A percentile compares a stretch with the other conserved stretches of the same genome.
Evolutionary conservation across 2,113 vertebrate genomes (phyloP).

Genomic region (Forbesichthys papilliferus): DNA sequence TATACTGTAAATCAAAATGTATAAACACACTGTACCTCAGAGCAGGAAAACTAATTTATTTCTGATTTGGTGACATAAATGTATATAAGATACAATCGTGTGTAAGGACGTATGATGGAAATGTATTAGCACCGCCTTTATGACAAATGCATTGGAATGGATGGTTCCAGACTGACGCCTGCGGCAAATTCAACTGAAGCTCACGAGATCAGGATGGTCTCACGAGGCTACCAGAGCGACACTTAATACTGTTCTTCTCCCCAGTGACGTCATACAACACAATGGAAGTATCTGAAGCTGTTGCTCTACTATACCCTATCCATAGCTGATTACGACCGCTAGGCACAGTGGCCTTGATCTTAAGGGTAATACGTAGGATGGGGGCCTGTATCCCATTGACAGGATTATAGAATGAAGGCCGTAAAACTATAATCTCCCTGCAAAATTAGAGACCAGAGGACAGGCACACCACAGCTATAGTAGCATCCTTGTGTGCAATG

Average conservation of each 20-base stretch:
- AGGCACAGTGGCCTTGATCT: conserved; percentile 52
- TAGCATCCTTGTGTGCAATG: conserved; percentile 34
- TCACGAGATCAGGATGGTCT: too few relatives aligned
- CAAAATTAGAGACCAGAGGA: conserved; percentile 52
- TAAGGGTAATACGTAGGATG: conserved; percentile 40
- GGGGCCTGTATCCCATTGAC: conserved; percentile 61
- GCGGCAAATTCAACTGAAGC: too few relatives aligned
- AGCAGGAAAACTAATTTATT: background rate
- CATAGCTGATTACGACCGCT: conserved; percentile 49
- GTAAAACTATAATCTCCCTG: conserved; percentile 67
- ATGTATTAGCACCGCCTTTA: too few relatives aligned
- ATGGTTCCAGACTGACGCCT: too few relatives aligned
- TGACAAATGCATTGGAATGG: too few relatives aligned
- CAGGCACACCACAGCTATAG: conserved; percentile 25
- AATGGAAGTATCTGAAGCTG: conserved; percentile 49
- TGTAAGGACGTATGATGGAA: too few relatives aligned
- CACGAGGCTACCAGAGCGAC: conserved; percentile 10
- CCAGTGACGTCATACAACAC: conserved; percentile 41
- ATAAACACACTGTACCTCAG: background rate
- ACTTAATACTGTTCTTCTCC: conserved; percentile 33
- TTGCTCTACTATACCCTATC: conserved; percentile 41
- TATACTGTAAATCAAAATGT: background rate
- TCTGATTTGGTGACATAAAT: too few relatives aligned
- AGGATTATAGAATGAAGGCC: conserved; percentile 65
- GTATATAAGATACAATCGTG: too few relatives aligned